A percentile compares a stretch with the other conserved stretches of the same genome.
These are phyloP conservation scores for Linnaemya tessellans DNA, from an alignment of 2,888 invertebrate species.

Conservation along the genomic window DNA sequence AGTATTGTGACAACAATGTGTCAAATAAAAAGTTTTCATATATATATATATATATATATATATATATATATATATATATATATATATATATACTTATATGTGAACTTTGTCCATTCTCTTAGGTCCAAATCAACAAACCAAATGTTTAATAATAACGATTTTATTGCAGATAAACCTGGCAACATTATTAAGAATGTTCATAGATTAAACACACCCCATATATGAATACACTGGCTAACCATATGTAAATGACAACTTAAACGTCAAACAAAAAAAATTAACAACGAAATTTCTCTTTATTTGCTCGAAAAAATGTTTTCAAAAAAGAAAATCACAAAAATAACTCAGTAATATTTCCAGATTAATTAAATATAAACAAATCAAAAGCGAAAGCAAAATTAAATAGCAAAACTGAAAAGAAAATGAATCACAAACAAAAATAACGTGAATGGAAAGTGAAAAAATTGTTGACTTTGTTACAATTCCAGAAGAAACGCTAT, in stretches of 20 bases:
- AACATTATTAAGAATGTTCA: conserved; percentile 8
- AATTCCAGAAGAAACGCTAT: conserved; percentile 68
- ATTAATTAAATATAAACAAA: conserved; percentile 44
- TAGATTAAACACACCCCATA: conserved; percentile 28
- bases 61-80: too few species aligned
- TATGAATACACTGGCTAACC: conserved; percentile 29
- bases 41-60: too few species aligned
- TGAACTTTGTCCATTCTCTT: too few species aligned
- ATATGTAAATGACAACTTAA: conserved; percentile 67
- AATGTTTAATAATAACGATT: too few species aligned
- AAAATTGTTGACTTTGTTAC: conserved; percentile 56
- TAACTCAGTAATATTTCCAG: conserved; percentile 21
- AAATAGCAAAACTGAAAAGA: conserved; percentile 32
- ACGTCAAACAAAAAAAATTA: conserved; percentile 71
- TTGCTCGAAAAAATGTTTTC: conserved; percentile 68
- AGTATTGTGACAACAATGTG: too few species aligned
- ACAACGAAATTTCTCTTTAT: conserved; percentile 73
- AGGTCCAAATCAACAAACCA: too few species aligned
- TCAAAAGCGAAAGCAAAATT: conserved; percentile 42
- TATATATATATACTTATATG: too few species aligned
- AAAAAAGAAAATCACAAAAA: conserved; percentile 56
- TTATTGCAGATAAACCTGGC: background rate
- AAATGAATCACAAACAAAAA: conserved; percentile 65
- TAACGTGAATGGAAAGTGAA: conserved; percentile 41
- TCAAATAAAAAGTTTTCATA: too few species aligned